Percentiles rank a stretch among this genome's conserved stretches.
Evolutionary conservation across 2,797 vertebrate species (phyloP).

Genomic region (Myotis findleyi): DNA sequence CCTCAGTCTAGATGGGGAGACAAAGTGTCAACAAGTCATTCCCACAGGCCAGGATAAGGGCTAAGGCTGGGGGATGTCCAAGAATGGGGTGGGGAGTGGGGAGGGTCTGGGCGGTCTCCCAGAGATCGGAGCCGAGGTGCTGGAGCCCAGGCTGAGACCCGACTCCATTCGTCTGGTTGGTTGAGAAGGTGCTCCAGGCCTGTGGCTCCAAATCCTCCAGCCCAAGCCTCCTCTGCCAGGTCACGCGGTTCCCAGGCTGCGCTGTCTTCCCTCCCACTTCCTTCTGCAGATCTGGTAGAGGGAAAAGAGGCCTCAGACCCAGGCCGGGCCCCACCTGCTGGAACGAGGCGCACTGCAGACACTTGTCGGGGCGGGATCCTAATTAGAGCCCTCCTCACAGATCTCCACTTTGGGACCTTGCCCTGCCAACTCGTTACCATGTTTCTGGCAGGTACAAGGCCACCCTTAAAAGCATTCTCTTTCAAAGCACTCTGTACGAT

Average conservation of each 20-base stretch:
- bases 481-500: neutral
- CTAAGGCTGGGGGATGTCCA: neutral
- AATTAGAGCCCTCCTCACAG: neutral
- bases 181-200: neutral
- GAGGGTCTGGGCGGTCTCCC: neutral
- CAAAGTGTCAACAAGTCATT: neutral
- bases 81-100: neutral
- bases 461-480: neutral
- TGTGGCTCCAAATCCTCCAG: neutral
- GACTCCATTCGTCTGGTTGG: accelerated
- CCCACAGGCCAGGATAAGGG: neutral
- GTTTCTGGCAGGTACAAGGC: neutral
- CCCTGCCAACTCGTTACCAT: neutral
- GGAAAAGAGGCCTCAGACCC: neutral
- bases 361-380: neutral
- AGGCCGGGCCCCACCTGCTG: neutral
- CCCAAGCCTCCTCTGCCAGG: neutral
- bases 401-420: neutral
- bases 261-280: neutral
- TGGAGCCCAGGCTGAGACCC: neutral
- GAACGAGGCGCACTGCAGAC: neutral
- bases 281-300: neutral
- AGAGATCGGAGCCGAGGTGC: neutral
- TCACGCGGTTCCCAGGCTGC: neutral
- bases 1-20: neutral